Conservation (phyloP, 2,888 invertebrate species). For the Lasioglossum vierecki region DNA sequence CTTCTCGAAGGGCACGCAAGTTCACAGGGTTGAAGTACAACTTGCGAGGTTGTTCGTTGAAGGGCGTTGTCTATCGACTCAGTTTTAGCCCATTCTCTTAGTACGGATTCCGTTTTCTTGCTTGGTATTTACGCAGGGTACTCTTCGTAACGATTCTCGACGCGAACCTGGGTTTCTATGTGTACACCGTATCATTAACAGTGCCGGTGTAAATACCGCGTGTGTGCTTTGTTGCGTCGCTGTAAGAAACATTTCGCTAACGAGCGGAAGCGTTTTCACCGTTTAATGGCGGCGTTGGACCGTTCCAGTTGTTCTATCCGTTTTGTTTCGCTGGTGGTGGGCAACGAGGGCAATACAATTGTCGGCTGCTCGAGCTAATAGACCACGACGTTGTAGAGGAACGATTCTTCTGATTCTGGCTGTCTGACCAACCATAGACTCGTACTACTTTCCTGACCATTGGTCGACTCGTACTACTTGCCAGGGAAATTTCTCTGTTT, state of each 20-base stretch:
- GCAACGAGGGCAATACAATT: not conserved
- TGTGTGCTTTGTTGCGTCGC: conserved; percentile 19
- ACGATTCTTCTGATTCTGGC: not conserved
- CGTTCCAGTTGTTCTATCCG: not conserved
- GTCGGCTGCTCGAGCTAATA: not conserved
- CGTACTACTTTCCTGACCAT: too few relatives aligned
- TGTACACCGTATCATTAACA: conserved; percentile 39
- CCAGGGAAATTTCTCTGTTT: not conserved
- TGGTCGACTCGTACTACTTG: not conserved
- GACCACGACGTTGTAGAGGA: not conserved
- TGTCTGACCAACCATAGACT: not conserved
- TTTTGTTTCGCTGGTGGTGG: not conserved
- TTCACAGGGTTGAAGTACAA: not conserved
- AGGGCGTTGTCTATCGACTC: not conserved
- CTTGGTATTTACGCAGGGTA: not conserved
- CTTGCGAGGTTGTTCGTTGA: not conserved
- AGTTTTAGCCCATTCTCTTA: not conserved
- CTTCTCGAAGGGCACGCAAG: not conserved
- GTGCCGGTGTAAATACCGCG: conserved; percentile 37
- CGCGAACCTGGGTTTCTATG: conserved; percentile 13
- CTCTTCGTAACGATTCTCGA: conserved; percentile 7
- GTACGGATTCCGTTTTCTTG: conserved; percentile 34
- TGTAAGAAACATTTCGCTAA: conserved; percentile 53
- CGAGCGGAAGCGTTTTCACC: conserved; percentile 39
- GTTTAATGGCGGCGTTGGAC: conserved; percentile 14